phyloP scores from a whole-genome alignment of 2,113 vertebrate species.

The Anseranas semipalmata region DNA sequence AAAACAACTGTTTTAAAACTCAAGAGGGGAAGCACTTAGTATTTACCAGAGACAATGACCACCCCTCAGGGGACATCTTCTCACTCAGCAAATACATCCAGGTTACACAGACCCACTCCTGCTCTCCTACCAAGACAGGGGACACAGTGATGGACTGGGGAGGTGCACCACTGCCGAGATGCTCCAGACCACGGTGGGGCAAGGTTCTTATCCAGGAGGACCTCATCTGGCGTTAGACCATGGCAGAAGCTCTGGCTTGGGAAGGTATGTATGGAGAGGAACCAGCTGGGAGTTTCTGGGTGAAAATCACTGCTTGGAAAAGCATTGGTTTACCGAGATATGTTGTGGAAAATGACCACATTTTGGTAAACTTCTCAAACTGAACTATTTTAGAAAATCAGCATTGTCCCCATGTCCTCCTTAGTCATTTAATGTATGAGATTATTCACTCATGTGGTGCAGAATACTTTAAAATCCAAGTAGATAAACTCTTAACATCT shows the following conservation, averaged over 20 bases:
- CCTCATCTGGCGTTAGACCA: not conserved
- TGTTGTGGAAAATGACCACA: not conserved
- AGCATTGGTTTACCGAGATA: not conserved
- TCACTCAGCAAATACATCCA: not conserved
- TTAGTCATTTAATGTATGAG: not conserved
- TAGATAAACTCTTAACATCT: not conserved
- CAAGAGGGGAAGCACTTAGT: not conserved
- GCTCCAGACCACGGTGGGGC: not conserved
- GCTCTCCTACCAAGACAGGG: not conserved
- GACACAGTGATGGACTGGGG: not conserved
- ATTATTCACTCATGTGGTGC: not conserved
- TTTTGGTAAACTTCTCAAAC: not conserved
- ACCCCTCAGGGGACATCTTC: not conserved
- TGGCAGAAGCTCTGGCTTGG: not conserved
- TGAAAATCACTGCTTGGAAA: not conserved
- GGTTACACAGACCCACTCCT: not conserved
- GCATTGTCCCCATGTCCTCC: not conserved
- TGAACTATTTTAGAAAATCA: not conserved
- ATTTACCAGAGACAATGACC: not conserved
- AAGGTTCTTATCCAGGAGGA: not conserved
- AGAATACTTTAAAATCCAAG: not conserved
- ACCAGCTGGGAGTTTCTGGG: not conserved
- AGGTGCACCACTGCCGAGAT: not conserved
- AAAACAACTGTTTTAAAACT: not conserved
- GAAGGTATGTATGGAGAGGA: not conserved